phyloP scores from a whole-genome alignment of 2,797 vertebrate species.

The Ptychobarbus kaznakovi region DNA sequence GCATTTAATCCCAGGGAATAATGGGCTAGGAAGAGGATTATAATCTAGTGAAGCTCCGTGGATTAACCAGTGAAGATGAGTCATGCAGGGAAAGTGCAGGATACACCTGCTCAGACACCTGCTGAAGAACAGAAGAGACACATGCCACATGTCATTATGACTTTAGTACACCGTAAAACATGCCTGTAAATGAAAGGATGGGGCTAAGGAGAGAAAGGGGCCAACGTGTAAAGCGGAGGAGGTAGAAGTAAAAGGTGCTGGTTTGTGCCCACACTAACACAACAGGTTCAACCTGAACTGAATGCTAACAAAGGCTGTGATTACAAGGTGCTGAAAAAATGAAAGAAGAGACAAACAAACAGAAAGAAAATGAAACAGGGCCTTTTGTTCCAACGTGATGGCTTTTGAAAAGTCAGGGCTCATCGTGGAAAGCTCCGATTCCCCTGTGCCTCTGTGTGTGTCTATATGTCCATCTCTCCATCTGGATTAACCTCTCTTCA shows the following conservation, averaged over 20 bases:
- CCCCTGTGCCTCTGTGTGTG: slow-evolving; percentile 8
- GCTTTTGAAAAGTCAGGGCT: slow-evolving; percentile 43
- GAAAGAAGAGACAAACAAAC: slow-evolving; percentile 75
- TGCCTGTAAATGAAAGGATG: slow-evolving; percentile 57
- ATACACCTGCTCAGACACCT: slow-evolving; percentile 42
- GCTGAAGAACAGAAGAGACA: slow-evolving; percentile 48
- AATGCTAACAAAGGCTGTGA: slow-evolving; percentile 79
- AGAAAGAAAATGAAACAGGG: slow-evolving; percentile 59
- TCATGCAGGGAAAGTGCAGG: slow-evolving; percentile 49
- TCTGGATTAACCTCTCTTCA: slow-evolving; percentile 33
- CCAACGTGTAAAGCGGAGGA: slow-evolving; percentile 43
- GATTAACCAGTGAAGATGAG: slow-evolving; percentile 19
- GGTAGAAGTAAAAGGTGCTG: slow-evolving; percentile 49
- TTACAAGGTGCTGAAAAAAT: slow-evolving; percentile 82
- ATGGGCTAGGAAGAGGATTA: neutral
- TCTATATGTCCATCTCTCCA: slow-evolving; percentile 36
- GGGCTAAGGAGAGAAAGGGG: slow-evolving; percentile 63
- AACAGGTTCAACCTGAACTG: slow-evolving; percentile 82
- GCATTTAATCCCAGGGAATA: slow-evolving; percentile 1
- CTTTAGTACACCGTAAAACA: slow-evolving; percentile 66
- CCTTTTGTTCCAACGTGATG: slow-evolving; percentile 20
- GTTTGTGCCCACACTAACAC: slow-evolving; percentile 60
- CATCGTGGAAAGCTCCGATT: slow-evolving; percentile 6
- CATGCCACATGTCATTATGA: slow-evolving; percentile 64
- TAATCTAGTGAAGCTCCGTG: neutral